Conservation (phyloP, 64 coral and sea anemone species). For the Orbicella faveolata region DNA sequence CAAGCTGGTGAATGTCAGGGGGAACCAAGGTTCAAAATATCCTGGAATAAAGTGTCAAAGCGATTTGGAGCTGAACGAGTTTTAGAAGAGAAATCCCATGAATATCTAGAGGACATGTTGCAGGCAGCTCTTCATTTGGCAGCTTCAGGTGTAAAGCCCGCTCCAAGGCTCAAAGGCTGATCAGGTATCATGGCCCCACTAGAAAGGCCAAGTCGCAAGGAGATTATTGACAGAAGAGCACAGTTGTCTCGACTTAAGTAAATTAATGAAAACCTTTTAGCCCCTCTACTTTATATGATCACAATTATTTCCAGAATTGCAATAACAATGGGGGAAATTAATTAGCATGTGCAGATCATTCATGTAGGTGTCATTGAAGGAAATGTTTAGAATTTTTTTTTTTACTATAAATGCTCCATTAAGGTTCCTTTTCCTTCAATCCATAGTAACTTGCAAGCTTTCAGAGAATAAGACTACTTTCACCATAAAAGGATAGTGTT, state of each 20-base stretch:
- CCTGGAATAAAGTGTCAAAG: conserved; percentile 46
- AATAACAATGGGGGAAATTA: too few relatives aligned
- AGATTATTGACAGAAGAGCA: background rate
- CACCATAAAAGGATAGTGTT: too few relatives aligned
- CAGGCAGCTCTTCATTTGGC: conserved; percentile 22
- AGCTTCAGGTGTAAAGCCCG: background rate
- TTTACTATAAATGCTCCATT: too few relatives aligned
- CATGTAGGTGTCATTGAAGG: too few relatives aligned
- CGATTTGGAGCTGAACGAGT: conserved; percentile 41
- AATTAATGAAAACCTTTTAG: background rate
- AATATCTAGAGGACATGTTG: conserved; percentile 31
- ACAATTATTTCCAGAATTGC: too few relatives aligned
- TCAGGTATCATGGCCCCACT: background rate
- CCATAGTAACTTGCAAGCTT: too few relatives aligned
- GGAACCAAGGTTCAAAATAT: conserved; percentile 38
- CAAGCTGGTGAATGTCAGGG: conserved; percentile 31
- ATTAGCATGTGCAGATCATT: too few relatives aligned
- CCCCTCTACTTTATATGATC: too few relatives aligned
- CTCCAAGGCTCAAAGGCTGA: background rate
- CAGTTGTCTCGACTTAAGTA: background rate
- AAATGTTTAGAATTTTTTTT: too few relatives aligned
- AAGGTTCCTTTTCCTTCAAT: too few relatives aligned
- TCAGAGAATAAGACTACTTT: too few relatives aligned
- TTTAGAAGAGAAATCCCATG: conserved; percentile 24
- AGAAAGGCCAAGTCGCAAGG: conserved; percentile 9